Base-by-base conservation (phyloP, 2,797 vertebrate genomes). In the Micropoecilia bifurca region DNA sequence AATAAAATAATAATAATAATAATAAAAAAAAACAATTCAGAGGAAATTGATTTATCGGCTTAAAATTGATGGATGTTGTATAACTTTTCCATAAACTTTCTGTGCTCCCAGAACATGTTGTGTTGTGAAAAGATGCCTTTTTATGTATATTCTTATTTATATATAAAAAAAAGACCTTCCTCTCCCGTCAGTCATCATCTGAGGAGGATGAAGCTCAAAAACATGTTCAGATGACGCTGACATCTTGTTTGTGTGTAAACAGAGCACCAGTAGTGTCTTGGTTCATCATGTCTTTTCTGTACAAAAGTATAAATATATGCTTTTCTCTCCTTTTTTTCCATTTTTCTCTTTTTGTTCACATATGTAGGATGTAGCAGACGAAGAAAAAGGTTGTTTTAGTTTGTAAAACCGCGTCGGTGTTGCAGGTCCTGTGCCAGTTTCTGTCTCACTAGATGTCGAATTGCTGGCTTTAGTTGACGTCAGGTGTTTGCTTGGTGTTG, bases 281-380 rank as follows among this genome's bases (percentile, higher is more conserved):
- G 88, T 93, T 96, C 93, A 93, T 88, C 93, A 93, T 88, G 93
- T 97, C 95, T 96, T 93, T 94, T 97, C 96, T 93, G 9, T 98
- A 98, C 96, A 97, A 97, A 97, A 96, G 96, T 98, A 98, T 97
- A 98, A 98, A 99, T 97, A 98, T 96, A 96, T 97, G 96, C 93
- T 97, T 95, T 59, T 97, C 90, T 95, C 91, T 95, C 90, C 87
- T 84, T 90, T 89, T 85, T 30, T 88, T 61, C 76, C 81, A 63
- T 71, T 74, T 73, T 57, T 63, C 82, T 13, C 25, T 63, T 68
- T 76, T 85, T 90, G 88, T 96, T 96, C 95, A 95, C 95, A 96
- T 96, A 94, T 96, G 87, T 88, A 95, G 95, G 95, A 96, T 92
- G 90, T 92, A 92, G 91, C 90, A 79, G 93, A 95, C 92, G 46